phyloP scores from a whole-genome alignment of 2,113 vertebrate genomes.

The Petrocephalus microphthalmus region DNA sequence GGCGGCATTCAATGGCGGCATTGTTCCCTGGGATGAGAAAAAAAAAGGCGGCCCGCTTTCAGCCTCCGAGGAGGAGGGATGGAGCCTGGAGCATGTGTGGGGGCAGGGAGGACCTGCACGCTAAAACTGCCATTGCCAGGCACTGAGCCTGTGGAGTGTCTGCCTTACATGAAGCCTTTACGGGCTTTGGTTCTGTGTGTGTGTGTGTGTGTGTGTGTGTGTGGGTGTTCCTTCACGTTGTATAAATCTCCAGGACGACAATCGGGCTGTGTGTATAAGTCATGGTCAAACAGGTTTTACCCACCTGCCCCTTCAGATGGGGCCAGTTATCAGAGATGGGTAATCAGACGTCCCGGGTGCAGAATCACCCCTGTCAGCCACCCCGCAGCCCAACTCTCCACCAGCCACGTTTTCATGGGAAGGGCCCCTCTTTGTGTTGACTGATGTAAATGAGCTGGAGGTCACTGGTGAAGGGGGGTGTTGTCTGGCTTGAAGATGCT shows the following conservation, averaged over 20 bases:
- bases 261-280: not conserved
- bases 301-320: not conserved
- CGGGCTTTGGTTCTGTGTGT: not conserved
- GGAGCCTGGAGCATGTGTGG: not conserved
- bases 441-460: not conserved
- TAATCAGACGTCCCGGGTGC: not conserved
- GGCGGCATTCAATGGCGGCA: not conserved
- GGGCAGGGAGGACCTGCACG: not conserved
- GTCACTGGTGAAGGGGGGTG: not conserved
- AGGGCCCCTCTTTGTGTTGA: not conserved
- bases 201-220: not conserved
- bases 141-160: not conserved
- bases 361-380: not conserved
- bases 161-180: too few relatives aligned
- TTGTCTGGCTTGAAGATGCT: conserved; percentile 6
- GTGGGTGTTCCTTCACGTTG: not conserved
- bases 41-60: not conserved
- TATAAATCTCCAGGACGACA: not conserved
- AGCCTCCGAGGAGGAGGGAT: not conserved
- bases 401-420: not conserved
- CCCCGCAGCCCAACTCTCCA: not conserved
- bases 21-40: not conserved
- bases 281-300: not conserved
- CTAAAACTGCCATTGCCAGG: not conserved
- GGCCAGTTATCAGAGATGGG: not conserved